phyloP scores from a whole-genome alignment of 2,797 vertebrate genomes.

The Tenualosa thibaudeaui region DNA sequence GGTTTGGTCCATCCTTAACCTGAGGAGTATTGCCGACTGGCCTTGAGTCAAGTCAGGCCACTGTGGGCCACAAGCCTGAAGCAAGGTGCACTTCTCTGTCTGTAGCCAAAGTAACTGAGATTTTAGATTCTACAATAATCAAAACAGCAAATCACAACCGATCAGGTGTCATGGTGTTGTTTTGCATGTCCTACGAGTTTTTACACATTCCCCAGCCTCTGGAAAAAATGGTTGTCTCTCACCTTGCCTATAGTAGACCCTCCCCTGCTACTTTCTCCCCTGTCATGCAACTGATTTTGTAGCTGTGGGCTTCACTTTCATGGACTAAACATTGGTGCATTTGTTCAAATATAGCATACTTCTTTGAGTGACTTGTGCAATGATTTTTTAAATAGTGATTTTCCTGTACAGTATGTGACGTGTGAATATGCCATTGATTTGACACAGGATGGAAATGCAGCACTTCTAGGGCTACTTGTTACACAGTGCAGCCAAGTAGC shows the following conservation, averaged over 20 bases:
- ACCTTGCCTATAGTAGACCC: slow-evolving; percentile 41
- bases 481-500: slow-evolving; percentile 11
- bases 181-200: slow-evolving; percentile 23
- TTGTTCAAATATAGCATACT: slow-evolving; percentile 25
- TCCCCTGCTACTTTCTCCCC: slow-evolving; percentile 69
- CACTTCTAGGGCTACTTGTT: slow-evolving; percentile 11
- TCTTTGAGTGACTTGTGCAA: slow-evolving; percentile 26
- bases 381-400: slow-evolving; percentile 23
- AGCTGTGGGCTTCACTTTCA: slow-evolving; percentile 53
- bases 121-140: slow-evolving; percentile 21
- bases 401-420: slow-evolving; percentile 20
- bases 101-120: slow-evolving; percentile 10
- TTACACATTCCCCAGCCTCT: slow-evolving; percentile 23
- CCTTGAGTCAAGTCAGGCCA: background rate
- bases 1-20: background rate
- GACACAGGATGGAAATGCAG: background rate
- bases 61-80: background rate
- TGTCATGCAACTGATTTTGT: slow-evolving; percentile 85
- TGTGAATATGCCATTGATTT: slow-evolving; percentile 21
- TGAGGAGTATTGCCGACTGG: background rate
- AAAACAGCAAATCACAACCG: slow-evolving; percentile 13
- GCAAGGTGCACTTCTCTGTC: slow-evolving; percentile 22
- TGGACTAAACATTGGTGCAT: slow-evolving; percentile 22
- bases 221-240: slow-evolving; percentile 22
- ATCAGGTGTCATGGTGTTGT: slow-evolving; percentile 17